Conservation (phyloP, 2,888 invertebrate species). For the Melanotus villosus region DNA sequence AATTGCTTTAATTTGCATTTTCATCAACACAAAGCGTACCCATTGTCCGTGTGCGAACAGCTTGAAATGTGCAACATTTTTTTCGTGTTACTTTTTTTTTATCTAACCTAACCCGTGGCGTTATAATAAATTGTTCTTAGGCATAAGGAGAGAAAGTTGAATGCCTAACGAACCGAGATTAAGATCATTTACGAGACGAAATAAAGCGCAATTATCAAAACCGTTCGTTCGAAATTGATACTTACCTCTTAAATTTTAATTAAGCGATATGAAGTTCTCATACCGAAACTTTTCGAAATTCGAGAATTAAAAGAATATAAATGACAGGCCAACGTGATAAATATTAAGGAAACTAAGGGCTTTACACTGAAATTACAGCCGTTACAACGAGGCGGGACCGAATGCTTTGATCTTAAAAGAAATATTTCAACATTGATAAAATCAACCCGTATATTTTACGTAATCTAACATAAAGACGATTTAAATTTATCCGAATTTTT, state of each 20-base stretch:
- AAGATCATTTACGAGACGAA: not conserved
- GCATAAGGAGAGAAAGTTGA: constrained; percentile 9
- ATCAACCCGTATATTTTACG: constrained; percentile 5
- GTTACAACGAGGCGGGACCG: constrained; percentile 3
- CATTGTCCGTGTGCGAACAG: not conserved
- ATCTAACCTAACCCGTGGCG: no score
- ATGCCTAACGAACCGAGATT: not conserved
- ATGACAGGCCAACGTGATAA: constrained; percentile 5
- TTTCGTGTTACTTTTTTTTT: no score
- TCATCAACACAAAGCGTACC: constrained; percentile 12
- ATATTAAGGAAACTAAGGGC: not conserved
- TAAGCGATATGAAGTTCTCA: not conserved
- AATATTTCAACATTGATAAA: constrained; percentile 1
- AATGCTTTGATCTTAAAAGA: constrained; percentile 14
- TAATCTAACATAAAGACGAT: no score
- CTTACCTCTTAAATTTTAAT: not conserved
- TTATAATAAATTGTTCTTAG: no score
- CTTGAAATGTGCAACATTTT: not conserved
- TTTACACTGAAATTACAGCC: not conserved
- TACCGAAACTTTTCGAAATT: not conserved
- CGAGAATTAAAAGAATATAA: not conserved
- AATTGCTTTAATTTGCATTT: constrained; percentile 40
- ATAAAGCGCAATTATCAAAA: not conserved
- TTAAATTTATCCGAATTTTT: no score
- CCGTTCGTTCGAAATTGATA: not conserved